A percentile compares a stretch with the other conserved stretches of the same genome.
phyloP scores from a whole-genome alignment of 2,797 vertebrate genomes.

The Apogon hyalosoma region DNA sequence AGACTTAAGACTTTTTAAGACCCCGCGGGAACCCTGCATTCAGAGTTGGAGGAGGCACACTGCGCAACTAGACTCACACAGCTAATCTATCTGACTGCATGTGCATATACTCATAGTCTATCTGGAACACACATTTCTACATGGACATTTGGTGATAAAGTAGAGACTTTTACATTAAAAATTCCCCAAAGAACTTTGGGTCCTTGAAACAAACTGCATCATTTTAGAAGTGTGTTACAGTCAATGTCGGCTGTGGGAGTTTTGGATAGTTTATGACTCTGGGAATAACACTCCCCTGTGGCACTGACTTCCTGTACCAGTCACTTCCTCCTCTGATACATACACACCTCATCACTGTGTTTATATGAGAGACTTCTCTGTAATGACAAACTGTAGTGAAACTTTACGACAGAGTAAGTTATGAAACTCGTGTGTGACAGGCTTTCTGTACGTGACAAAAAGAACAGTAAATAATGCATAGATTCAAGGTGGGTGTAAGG shows the following conservation, averaged over 20 bases:
- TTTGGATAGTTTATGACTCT: slow-evolving; percentile 33
- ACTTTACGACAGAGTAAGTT: slow-evolving; percentile 6
- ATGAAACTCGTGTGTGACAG: background rate
- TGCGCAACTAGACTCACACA: slow-evolving; percentile 47
- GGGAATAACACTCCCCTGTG: slow-evolving; percentile 26
- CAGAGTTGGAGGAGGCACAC: slow-evolving; percentile 44
- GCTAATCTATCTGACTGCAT: slow-evolving; percentile 25
- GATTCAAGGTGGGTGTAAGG: background rate
- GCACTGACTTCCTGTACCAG: slow-evolving; percentile 45
- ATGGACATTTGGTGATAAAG: background rate
- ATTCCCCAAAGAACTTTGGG: background rate
- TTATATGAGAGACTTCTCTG: background rate
- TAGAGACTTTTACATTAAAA: background rate
- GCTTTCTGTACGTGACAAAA: background rate
- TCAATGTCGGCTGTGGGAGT: background rate
- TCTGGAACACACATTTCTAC: background rate
- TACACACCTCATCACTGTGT: background rate
- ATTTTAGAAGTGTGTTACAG: slow-evolving; percentile 4
- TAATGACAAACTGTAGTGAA: background rate
- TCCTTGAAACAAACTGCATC: slow-evolving; percentile 7
- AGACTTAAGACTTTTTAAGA: too few relatives aligned
- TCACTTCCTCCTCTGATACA: slow-evolving; percentile 40
- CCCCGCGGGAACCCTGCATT: background rate
- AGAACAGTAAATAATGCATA: background rate
- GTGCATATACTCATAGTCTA: background rate